These are phyloP conservation scores for Caenorhabditis brenneri DNA, from an alignment of 1,140 invertebrate genomes.

Conservation along the genomic window DNA sequence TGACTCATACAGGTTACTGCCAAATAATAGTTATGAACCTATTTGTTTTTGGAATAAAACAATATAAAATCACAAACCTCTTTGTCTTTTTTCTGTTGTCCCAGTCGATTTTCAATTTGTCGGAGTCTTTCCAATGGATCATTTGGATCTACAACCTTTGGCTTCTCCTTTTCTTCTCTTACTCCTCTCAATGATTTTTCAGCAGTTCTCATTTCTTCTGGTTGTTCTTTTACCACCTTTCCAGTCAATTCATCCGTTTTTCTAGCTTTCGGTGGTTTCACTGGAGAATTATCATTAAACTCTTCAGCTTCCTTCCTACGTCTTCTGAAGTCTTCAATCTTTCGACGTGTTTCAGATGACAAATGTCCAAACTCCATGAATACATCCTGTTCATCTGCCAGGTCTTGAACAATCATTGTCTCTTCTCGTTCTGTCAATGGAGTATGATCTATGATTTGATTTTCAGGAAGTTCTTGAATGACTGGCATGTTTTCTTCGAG, in stretches of 20 bases:
- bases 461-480: constrained; percentile 70
- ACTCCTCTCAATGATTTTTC: constrained; percentile 65
- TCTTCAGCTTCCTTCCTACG: constrained; percentile 70
- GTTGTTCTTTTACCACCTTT: constrained; percentile 15
- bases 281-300: constrained; percentile 70
- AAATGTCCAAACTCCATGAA: constrained; percentile 71
- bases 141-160: constrained; percentile 55
- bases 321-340: constrained; percentile 58
- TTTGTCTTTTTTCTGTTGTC: constrained; percentile 38
- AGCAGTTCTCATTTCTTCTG: constrained; percentile 60
- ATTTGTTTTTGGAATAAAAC: constrained; percentile 1
- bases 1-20: constrained; percentile 10
- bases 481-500: constrained; percentile 74
- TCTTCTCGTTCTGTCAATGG: constrained; percentile 69
- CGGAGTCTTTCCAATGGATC: constrained; percentile 68
- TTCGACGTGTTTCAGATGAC: constrained; percentile 57
- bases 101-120: constrained; percentile 64
- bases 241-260: constrained; percentile 51
- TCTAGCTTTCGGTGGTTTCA: constrained; percentile 67
- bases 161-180: constrained; percentile 16
- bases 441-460: constrained; percentile 70
- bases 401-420: constrained; percentile 70
- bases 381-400: constrained; percentile 70
- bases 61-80: constrained; percentile 35
- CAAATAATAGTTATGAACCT: background rate